Evolutionary conservation across 2,113 vertebrate genomes (phyloP).

Genomic region (Onychostoma macrolepis): DNA sequence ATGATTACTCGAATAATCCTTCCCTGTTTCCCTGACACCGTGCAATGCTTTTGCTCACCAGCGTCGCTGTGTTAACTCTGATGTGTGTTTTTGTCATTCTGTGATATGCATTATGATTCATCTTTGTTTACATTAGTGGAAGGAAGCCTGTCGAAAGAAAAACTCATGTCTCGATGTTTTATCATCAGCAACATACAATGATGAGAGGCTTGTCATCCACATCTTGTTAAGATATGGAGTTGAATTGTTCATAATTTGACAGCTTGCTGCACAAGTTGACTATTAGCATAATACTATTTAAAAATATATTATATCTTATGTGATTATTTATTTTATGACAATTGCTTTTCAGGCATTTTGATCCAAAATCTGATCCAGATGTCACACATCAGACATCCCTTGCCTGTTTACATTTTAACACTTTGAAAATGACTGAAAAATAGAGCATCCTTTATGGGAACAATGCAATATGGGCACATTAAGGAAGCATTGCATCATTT

Average conservation of each 20-base stretch:
- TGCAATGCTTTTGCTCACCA: constrained; percentile 1
- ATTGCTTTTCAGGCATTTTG: neutral
- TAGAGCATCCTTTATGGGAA: neutral
- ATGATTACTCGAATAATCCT: constrained; percentile 16
- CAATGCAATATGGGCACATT: neutral
- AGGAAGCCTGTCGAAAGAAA: constrained; percentile 6
- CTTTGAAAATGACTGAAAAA: neutral
- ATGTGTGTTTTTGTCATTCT: constrained; percentile 37
- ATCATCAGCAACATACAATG: neutral
- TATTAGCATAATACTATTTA: neutral
- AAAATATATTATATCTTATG: neutral
- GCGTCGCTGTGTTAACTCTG: neutral
- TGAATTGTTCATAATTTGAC: neutral
- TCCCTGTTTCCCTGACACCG: neutral
- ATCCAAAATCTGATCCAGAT: neutral
- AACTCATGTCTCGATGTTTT: neutral
- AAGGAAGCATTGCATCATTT: neutral
- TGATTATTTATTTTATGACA: neutral
- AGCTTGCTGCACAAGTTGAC: neutral
- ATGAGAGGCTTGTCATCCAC: neutral
- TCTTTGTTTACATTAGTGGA: constrained; percentile 20
- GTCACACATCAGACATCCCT: neutral
- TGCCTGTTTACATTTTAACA: neutral
- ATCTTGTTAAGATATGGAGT: neutral
- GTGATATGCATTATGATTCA: constrained; percentile 33